Conservation (phyloP, 2,797 vertebrate genomes). For the Leptodactylus fallax region DNA sequence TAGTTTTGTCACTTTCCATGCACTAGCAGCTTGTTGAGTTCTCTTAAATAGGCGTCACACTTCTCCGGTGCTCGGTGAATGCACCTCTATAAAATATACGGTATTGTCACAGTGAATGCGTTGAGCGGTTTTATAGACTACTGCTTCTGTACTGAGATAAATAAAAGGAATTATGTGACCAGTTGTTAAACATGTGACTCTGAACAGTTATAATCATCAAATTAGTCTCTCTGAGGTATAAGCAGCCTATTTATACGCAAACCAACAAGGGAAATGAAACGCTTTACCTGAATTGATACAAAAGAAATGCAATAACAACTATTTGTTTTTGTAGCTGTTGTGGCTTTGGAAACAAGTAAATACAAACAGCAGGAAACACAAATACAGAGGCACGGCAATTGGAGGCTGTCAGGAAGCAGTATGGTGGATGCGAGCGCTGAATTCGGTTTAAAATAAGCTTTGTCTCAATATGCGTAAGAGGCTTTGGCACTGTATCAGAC, state of each 20-base stretch:
- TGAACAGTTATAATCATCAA: constrained; percentile 78
- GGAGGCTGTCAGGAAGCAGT: constrained; percentile 77
- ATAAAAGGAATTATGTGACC: constrained; percentile 72
- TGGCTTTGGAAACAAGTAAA: constrained; percentile 80
- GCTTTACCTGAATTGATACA: constrained; percentile 72
- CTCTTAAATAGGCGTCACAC: neutral
- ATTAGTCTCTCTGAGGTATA: constrained; percentile 78
- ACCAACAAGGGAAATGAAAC: constrained; percentile 65
- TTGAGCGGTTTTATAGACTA: neutral
- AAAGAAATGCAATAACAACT: constrained; percentile 72
- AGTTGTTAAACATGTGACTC: constrained; percentile 75
- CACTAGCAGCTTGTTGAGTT: neutral
- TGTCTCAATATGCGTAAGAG: constrained; percentile 80
- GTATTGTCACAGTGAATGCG: constrained; percentile 2
- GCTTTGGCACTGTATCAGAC: constrained; percentile 81
- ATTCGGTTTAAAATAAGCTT: constrained; percentile 79
- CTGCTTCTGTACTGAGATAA: constrained; percentile 61
- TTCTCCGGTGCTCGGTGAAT: neutral
- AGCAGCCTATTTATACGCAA: constrained; percentile 75
- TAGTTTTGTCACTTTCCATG: neutral
- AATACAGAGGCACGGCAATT: constrained; percentile 75
- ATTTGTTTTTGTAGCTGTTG: constrained; percentile 80
- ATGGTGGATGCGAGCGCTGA: constrained; percentile 76
- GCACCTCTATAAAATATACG: neutral
- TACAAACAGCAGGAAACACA: constrained; percentile 81